Conservation (phyloP, 2,888 invertebrate species). For the Lagria hirta region DNA sequence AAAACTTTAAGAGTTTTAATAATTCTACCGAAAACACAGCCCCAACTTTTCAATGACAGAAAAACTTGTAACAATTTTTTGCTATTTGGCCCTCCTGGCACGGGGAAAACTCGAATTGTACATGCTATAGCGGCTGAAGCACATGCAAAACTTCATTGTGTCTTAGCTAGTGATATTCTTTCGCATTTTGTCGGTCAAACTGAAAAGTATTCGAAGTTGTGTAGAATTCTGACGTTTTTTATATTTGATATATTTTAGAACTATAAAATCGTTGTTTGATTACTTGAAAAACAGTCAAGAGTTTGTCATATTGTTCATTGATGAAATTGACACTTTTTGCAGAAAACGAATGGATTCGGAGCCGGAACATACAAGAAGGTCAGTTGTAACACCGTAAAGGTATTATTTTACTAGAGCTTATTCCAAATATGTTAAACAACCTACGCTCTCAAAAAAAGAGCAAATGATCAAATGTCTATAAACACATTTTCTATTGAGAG, state of each 20-base stretch:
- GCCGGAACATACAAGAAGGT: constrained; percentile 57
- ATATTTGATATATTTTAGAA: constrained; percentile 36
- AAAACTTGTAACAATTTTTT: constrained; percentile 57
- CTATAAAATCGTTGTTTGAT: constrained; percentile 43
- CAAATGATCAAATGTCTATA: too few relatives aligned
- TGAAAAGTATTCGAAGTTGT: constrained; percentile 55
- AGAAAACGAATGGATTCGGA: constrained; percentile 55
- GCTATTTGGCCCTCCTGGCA: constrained; percentile 58
- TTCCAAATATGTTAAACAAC: too few relatives aligned
- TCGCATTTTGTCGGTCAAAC: constrained; percentile 61
- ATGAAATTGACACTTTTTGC: constrained; percentile 63
- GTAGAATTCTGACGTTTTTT: constrained; percentile 1
- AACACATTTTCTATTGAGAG: too few relatives aligned
- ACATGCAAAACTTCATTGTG: constrained; percentile 55
- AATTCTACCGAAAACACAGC: constrained; percentile 57
- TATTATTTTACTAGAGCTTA: too few relatives aligned
- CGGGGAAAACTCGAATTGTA: constrained; percentile 55
- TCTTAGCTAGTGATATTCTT: constrained; percentile 58
- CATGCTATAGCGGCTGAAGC: constrained; percentile 56
- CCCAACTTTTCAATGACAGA: constrained; percentile 57
- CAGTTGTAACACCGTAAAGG: too few relatives aligned
- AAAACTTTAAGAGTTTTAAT: constrained; percentile 55
- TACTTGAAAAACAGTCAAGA: constrained; percentile 40
- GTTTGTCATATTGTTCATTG: constrained; percentile 59
- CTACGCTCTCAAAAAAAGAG: too few relatives aligned